Evolutionary conservation across 2,888 invertebrate genomes (phyloP), one percentile per base, ranked within the genome.

Genomic region (Chrysolina americana): DNA sequence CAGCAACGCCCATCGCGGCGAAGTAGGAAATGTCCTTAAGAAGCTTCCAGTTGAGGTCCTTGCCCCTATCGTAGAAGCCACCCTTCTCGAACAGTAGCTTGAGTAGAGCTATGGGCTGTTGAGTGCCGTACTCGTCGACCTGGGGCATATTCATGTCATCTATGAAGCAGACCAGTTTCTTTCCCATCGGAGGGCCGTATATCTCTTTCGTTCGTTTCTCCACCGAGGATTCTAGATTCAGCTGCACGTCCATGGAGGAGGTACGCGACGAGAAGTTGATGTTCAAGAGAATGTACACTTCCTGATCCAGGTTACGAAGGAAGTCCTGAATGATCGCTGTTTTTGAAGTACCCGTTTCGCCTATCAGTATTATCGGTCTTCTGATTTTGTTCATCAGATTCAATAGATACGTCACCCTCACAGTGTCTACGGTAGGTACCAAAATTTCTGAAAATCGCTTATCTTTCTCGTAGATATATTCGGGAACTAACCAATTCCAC

Each of bases 61-160:
- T 96, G 36, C 94, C 95, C 70, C 96, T 90, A 87, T 96, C 96
- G 85, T 96, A 98, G 87, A 97, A 93, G 19, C 98, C 98, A 71
- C 94, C 94, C 76, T 93, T 92, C 87, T 98, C 97, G 77, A 98
- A 92, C n/a, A 98, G 87, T 13, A 97, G 89, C 86, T 97, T 98
- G n/a, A 98, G 88, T 48, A 98, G 88, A 0, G 97, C 98, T 80
- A 97, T 96, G 0, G 98, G 97, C 84, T 98, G 98, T 85, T 98
- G 98, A 0, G 97, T 97, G 0, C 97, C 97, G 85, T 97, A 97
- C 0, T 91, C 92, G 84, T 96, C 96, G 63, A 94, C 93, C 88
- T 93, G 91, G 44, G 98, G 97, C 97, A 97, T 97, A 86, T 97
- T 97, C 93, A 98, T 94, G 85, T 98, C 97, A 85, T 98, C 98